Evolutionary conservation across 1,140 invertebrate species (phyloP).

Genomic region (Temnothorax curvispinosus): DNA sequence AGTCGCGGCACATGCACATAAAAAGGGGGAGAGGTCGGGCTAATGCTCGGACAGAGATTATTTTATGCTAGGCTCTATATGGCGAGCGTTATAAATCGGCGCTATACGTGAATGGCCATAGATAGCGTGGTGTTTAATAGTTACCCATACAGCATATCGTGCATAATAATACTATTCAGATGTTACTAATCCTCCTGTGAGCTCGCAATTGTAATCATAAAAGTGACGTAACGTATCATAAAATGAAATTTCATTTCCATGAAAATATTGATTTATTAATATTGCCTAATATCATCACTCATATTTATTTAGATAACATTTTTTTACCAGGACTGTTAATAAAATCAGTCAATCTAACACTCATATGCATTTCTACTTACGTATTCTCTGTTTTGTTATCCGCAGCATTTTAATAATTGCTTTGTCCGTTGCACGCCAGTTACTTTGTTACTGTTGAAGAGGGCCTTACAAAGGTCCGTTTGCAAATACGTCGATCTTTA

Average conservation of each 20-base stretch:
- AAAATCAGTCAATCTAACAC: background rate
- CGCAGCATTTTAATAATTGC: conserved; percentile 34
- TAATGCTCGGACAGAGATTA: conserved; percentile 54
- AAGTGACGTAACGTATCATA: background rate
- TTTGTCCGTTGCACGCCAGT: background rate
- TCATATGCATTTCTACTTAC: background rate
- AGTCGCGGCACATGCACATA: conserved; percentile 20
- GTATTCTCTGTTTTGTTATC: conserved; percentile 8
- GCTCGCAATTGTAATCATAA: background rate
- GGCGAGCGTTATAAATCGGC: conserved; percentile 45
- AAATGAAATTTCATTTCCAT: background rate
- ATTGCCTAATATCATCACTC: background rate
- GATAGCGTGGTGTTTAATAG: conserved; percentile 41
- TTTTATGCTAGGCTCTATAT: conserved; percentile 53
- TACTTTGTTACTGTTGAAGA: background rate
- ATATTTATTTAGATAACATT: background rate
- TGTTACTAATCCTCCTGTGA: background rate
- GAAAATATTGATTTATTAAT: background rate
- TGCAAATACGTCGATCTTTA: conserved; percentile 38
- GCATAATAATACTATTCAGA: conserved; percentile 7
- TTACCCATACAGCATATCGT: background rate
- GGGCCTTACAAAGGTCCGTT: conserved; percentile 7
- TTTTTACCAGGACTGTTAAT: background rate
- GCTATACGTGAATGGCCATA: conserved; percentile 17
- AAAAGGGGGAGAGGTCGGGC: background rate